phyloP scores from a whole-genome alignment of 2,888 invertebrate genomes.

The Epinotia brunnichana region DNA sequence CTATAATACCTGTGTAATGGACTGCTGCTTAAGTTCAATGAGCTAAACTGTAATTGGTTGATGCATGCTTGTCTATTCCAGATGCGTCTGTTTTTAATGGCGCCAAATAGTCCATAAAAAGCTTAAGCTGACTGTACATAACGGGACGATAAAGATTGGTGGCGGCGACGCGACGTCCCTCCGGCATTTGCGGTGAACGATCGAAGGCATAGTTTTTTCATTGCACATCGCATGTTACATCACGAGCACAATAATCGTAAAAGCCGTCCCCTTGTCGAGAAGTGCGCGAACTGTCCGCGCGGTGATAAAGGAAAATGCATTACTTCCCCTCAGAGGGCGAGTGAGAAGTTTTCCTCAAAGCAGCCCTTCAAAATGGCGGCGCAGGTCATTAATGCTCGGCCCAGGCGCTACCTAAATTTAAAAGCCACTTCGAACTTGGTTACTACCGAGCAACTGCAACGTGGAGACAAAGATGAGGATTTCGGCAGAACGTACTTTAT shows the following conservation, averaged over 20 bases:
- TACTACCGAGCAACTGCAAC: conserved; percentile 58
- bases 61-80: conserved; percentile 9
- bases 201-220: conserved; percentile 65
- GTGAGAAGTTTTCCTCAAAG: conserved; percentile 71
- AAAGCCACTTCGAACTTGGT: conserved; percentile 72
- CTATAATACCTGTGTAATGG: neutral
- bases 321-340: conserved; percentile 74
- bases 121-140: conserved; percentile 37
- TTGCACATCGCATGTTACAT: conserved; percentile 69
- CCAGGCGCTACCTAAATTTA: conserved; percentile 71
- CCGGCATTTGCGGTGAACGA: conserved; percentile 58
- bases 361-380: conserved; percentile 76
- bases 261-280: conserved; percentile 74
- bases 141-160: conserved; percentile 39
- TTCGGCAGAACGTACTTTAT: conserved; percentile 53
- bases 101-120: conserved; percentile 38
- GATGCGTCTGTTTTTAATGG: conserved; percentile 32
- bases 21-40: neutral
- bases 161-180: conserved; percentile 29
- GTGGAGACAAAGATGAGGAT: conserved; percentile 55
- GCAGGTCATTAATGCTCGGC: conserved; percentile 73
- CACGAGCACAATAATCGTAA: conserved; percentile 80
- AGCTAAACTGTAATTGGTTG: neutral
- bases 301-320: conserved; percentile 82
- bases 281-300: conserved; percentile 77